Evolutionary conservation across 2,888 invertebrate species (phyloP), one percentile per base, ranked within the genome.

Genomic region (Catocala fraxini): DNA sequence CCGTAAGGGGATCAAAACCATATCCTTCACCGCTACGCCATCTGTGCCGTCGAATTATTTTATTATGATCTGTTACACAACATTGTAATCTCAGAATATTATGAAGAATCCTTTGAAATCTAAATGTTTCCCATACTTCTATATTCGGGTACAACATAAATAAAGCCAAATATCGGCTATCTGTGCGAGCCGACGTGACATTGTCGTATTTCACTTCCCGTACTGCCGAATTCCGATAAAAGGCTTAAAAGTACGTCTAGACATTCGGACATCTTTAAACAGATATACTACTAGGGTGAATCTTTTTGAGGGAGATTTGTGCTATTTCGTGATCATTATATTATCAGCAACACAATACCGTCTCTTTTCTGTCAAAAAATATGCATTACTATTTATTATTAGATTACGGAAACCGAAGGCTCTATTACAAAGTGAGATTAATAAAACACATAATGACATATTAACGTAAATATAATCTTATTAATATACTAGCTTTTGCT

Each of bases 171-270:
- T 70, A 66, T 70, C 45, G 62, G 61, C 69, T 77, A 82, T 83
- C 75, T 71, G 59, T 56, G 66, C 73, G 63, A 67, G 71, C 76
- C 82, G 70, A 73, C 70, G 73, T 79, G 71, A 77, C 73, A 70
- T 78, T 49, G 41, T 80, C 80, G 80, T 89, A 83, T 82, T 84
- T 84, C 79, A 81, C 74, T 79, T 75, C 68, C 71, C 70, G 75
- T 77, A 71, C 86, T 89, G 90, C 73, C 64, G 69, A 77, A 66
- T 72, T 64, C 70, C 83, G 90, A 90, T 90, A 90, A 89, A 90
- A 85, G 85, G 86, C 88, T 90, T 90, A 86, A 85, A 84, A 77
- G 81, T 81, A 57, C 65, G 64, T 67, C 63, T 60, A 54, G 56
- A 68, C 66, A 81, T 83, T 80, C 72, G 81, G 77, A 79, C 84